Evolutionary conservation across 1,140 invertebrate species (phyloP), one percentile per base, ranked within the genome.

Genomic region (Cydia strobilella): DNA sequence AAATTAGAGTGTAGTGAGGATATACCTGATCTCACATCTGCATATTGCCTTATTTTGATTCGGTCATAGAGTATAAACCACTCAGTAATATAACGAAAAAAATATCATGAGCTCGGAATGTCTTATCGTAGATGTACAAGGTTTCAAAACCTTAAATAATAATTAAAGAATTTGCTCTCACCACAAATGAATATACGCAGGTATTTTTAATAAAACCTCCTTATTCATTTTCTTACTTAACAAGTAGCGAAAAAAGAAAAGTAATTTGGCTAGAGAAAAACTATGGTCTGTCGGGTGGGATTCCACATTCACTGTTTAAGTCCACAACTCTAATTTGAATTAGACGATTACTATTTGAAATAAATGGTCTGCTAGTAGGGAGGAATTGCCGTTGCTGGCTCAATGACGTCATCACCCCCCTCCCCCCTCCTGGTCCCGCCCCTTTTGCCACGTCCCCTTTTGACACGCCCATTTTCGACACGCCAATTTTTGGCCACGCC

Each of bases 21-120:
- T 72, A 77, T 82, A 72, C 77, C 79, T 39, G 74, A 77, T 73
- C 76, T 80, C 42, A 82, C 80, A 59, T 20, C 74, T 45, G 80
- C 79, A 0, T 80, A 82, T 72, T 82, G 80, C 74, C 48, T 82
- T 31, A 80, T 80, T 42, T 74, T 82, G 15, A 80, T 72, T 72
- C 72, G 5, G 48, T 82, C 18, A 20, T 77, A 20, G 79, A 82
- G 76, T 80, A 82, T 62, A 82, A 66, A 73, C 80, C 78, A 15
- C 69, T 82, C 13, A 80, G 72, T n/a, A 54, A 54, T 54, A 54
- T 54, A 18, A 20, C 18, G 15, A 54, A n/a, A n/a, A n/a, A n/a
- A n/a, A n/a, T n/a, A n/a, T n/a, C n/a, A n/a, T n/a, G n/a, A n/a
- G n/a, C n/a, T 13, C 15, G 0, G 15, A 54, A 20, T n/a, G 18